These are phyloP conservation scores for Thunnus albacares DNA, from an alignment of 2,797 vertebrate genomes.

Conservation along the genomic window DNA sequence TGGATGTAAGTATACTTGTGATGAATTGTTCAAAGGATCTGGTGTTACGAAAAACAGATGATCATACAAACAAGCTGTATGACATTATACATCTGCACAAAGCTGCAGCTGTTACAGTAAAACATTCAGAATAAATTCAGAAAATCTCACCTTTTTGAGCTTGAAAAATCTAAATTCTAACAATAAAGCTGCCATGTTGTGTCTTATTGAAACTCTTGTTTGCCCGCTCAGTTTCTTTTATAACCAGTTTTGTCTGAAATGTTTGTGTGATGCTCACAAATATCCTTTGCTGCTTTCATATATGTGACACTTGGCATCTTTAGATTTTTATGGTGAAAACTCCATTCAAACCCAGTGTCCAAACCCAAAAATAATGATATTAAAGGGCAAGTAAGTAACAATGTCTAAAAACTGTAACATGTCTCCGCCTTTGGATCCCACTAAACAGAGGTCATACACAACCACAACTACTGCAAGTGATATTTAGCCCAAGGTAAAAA, in stretches of 20 bases:
- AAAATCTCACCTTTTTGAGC: not conserved
- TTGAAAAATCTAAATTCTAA: not conserved
- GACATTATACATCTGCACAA: not conserved
- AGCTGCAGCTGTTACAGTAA: not conserved
- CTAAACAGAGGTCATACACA: no score
- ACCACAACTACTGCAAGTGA: no score
- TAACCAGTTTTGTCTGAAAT: no score
- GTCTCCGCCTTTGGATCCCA: no score
- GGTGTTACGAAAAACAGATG: not conserved
- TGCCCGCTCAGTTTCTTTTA: slow-evolving; percentile 3
- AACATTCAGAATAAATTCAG: not conserved
- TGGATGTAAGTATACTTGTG: not conserved
- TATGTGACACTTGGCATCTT: no score
- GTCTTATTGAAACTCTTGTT: not conserved
- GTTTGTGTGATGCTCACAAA: no score
- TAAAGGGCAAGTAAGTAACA: not conserved
- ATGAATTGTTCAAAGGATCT: not conserved
- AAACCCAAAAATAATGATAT: not conserved
- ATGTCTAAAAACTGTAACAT: no score
- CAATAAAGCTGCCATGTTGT: not conserved
- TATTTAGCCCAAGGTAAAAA: no score
- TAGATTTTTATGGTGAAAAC: no score
- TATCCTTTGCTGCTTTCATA: no score
- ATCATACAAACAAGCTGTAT: not conserved
- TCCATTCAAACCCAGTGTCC: not conserved